Conservation (phyloP, 2,797 vertebrate genomes). For the Caiman crocodilus region DNA sequence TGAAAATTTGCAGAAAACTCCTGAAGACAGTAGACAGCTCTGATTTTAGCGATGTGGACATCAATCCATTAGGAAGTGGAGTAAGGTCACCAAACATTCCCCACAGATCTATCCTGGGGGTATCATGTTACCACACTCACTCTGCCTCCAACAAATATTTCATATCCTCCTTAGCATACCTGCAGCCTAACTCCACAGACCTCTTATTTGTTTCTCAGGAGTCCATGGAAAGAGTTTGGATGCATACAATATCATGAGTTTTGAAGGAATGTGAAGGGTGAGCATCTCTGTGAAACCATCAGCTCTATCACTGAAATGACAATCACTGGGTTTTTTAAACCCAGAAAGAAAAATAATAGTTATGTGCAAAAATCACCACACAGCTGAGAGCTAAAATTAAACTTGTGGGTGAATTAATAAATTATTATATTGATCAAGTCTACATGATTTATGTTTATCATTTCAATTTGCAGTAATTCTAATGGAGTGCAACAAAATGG, state of each 20-base stretch:
- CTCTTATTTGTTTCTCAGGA: neutral
- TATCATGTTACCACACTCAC: neutral
- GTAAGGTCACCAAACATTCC: neutral
- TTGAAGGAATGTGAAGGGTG: neutral
- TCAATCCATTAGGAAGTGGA: neutral
- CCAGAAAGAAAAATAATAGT: neutral
- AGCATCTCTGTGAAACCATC: neutral
- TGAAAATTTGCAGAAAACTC: neutral
- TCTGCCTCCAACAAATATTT: neutral
- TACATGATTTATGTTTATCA: neutral
- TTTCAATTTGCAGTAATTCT: neutral
- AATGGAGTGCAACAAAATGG: neutral
- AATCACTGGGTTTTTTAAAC: neutral
- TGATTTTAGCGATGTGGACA: fast-evolving
- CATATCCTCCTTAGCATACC: fast-evolving
- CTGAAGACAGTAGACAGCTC: neutral
- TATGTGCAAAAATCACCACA: neutral
- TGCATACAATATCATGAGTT: neutral
- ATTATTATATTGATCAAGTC: neutral
- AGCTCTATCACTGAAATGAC: neutral
- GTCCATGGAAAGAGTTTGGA: neutral
- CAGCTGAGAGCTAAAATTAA: neutral
- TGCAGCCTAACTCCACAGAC: neutral
- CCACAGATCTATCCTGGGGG: neutral
- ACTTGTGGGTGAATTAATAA: neutral